Base-by-base conservation (phyloP, 2,888 invertebrate species). In the Chrysina gloriosa region DNA sequence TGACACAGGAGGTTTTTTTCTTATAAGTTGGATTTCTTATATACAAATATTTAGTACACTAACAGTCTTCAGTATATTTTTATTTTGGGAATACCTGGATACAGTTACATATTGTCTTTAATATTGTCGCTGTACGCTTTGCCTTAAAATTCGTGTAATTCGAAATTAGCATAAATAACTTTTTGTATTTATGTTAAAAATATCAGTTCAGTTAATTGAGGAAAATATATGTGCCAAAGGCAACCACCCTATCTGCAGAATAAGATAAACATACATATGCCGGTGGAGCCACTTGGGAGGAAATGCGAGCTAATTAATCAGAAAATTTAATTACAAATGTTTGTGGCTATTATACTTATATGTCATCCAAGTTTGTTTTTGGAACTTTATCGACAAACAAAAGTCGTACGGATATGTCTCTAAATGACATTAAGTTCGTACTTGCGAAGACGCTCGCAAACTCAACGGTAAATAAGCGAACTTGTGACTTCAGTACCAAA, bases 401-500 rank as follows among this genome's bases (percentile, higher is more conserved):
- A 61, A 45, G 42, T 42, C 42, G 45, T 42, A 27, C 58, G 58
- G 58, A 42, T 45, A 61, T 42, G 58, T 61, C 42, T 29, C 45
- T 61, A 61, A 29, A 61, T 42, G 58, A 61, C n/a, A 45, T 42
- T 27, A 45, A 27, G 42, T 42, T 61, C 3, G 58, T 27, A 61
- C 42, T 61, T 61, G 58, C 14, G 58, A 42, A 61, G 27, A 61
- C 58, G 45, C 45, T 42, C 16, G 19, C 66, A 66, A 66, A 66
- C 66, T 66, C 42, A 31, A 47, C 66, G 47, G 58, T 56, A 66
- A 58, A 66, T 56, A 66, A 56, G 58, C 66, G 14, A 54, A 48
- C 66, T 66, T 45, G 64, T 39, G 47, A 63, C 63, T 63, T 63
- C 65, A 54, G 54, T 45, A 56, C 21, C 21, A 42, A 66, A 29